Conservation (phyloP, 2,888 invertebrate genomes). For the Brachycybe producta region DNA sequence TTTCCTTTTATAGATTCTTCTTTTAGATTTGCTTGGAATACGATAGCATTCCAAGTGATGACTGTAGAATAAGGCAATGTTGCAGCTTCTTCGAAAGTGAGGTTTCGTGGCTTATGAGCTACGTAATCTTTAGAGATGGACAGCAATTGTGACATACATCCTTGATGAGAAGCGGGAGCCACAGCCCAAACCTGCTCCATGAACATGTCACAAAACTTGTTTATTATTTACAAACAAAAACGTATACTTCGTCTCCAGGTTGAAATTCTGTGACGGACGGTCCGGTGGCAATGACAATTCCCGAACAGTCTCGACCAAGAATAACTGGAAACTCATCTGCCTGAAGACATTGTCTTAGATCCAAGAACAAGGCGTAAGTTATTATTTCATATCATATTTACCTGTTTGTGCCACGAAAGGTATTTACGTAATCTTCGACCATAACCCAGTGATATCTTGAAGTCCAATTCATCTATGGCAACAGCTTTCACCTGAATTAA, state of each 20-base stretch:
- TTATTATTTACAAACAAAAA: no score
- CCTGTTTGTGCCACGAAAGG: constrained; percentile 20
- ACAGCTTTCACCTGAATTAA: constrained; percentile 49
- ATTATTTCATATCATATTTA: constrained; percentile 15
- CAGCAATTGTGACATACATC: constrained; percentile 27
- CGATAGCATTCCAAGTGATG: constrained; percentile 42
- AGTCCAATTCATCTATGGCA: constrained; percentile 45
- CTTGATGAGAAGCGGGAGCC: constrained; percentile 33
- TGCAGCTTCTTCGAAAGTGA: constrained; percentile 47
- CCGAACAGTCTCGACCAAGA: constrained; percentile 49
- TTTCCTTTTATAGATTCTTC: constrained; percentile 40
- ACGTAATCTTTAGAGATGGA: constrained; percentile 26
- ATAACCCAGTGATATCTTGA: constrained; percentile 47
- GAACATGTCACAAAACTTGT: no score
- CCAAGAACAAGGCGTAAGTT: not conserved
- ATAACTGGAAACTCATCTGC: constrained; percentile 38
- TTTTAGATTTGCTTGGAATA: constrained; percentile 38
- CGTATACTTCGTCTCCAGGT: constrained; percentile 50
- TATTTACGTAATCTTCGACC: constrained; percentile 35
- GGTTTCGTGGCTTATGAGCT: constrained; percentile 42
- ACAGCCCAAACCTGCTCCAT: constrained; percentile 11
- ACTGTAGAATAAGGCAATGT: constrained; percentile 48
- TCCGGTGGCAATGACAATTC: constrained; percentile 48
- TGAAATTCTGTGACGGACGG: constrained; percentile 44
- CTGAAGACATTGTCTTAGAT: no score